Base-by-base conservation (phyloP, 2,888 invertebrate genomes). In the Pilophorus perplexus region DNA sequence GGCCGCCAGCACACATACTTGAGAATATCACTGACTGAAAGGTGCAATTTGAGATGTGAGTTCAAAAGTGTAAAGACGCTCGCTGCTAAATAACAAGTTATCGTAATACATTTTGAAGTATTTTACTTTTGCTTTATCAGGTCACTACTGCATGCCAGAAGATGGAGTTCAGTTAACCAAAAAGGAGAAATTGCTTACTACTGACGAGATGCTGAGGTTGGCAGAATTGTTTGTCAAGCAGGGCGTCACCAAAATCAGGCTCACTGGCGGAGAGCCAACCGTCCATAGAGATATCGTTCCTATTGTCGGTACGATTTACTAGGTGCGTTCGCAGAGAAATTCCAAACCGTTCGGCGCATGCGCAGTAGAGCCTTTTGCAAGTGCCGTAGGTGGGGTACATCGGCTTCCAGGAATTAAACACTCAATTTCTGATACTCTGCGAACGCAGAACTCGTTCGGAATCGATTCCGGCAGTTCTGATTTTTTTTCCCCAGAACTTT, bases 181-280 rank as follows among this genome's bases (percentile, higher is more conserved):
- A 65, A 88, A 87, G 72, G 76, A 82, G 6, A 80, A 87, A 70
- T 80, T 99, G 69, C 80, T 98, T 64, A 85, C 86, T 18, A 86
- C 86, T 3, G 86, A 85, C 48, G 99, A 99, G 82, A 85, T 97
- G 69, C 76, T 89, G 67, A 81, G 83, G 59, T 77, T 97, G 69
- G 88, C 90, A 10, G 80, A 83, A 71, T 80, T 95, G 70, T 96
- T 99, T 80, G 92, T 93, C 3, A 80, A 83, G 67, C 85, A 91
- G 77, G 98, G 98, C 52, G 88, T 99, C 3, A 83, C 83, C 71
- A 99, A 99, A 82, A 87, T 99, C 74, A 83, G 98, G 25, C 82
- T 99, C 67, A 99, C 98, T 1, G 98, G 99, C 67, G 99, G 99
- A 28, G 98, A 99, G 79, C 98, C 98, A 18, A 90, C 96, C 23